Conservation (phyloP, 2,797 vertebrate species). For the Urophycis tenuis region DNA sequence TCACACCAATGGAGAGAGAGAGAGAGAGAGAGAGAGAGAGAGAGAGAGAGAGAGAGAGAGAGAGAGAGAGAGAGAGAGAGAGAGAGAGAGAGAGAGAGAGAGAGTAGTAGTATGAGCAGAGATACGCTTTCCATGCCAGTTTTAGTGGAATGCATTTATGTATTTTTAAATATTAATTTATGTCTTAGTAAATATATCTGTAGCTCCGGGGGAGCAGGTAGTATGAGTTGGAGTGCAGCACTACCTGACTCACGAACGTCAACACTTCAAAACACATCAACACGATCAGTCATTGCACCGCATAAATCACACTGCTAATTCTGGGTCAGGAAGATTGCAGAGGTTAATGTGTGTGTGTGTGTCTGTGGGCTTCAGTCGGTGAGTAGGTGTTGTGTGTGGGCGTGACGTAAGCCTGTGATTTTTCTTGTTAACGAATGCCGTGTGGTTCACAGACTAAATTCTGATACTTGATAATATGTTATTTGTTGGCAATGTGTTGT, state of each 20-base stretch:
- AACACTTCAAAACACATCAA: neutral
- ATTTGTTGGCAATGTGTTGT: too few species aligned
- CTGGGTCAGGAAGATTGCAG: neutral
- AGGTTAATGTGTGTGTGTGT: neutral
- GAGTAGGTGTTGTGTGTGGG: neutral
- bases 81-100: too few species aligned
- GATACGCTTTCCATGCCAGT: neutral
- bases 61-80: conserved; percentile 1
- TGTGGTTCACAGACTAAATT: neutral
- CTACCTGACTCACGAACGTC: neutral
- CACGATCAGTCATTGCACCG: neutral
- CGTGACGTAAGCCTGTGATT: neutral
- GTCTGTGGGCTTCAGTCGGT: neutral
- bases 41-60: neutral
- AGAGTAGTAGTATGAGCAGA: neutral
- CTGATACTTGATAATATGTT: too few species aligned
- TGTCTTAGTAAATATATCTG: neutral
- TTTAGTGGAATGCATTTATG: neutral
- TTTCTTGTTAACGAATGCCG: neutral
- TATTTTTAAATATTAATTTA: neutral
- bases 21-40: neutral
- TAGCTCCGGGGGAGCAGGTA: neutral
- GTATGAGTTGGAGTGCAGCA: neutral
- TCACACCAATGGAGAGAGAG: neutral
- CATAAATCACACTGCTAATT: neutral